Evolutionary conservation across 2,888 invertebrate genomes (phyloP).

Genomic region (Anagyrus pseudococci): DNA sequence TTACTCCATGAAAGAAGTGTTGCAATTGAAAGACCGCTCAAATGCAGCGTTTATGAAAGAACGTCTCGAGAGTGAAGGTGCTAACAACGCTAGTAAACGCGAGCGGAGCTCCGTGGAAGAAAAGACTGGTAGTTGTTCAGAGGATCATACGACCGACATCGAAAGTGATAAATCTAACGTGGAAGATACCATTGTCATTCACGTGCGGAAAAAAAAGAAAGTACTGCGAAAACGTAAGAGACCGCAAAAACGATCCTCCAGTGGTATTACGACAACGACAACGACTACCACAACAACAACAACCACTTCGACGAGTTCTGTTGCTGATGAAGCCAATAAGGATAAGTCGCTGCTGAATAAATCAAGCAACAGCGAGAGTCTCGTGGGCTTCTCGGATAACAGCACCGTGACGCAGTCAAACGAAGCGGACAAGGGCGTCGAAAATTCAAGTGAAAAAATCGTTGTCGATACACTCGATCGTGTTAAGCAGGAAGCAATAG

Average conservation of each 20-base stretch:
- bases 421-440: slow-evolving; percentile 16
- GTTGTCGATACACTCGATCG: slow-evolving; percentile 52
- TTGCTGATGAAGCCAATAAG: slow-evolving; percentile 34
- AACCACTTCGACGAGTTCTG: neutral
- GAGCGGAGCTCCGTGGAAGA: slow-evolving; percentile 22
- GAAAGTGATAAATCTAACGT: slow-evolving; percentile 64
- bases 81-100: neutral
- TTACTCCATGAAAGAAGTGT: slow-evolving; percentile 22
- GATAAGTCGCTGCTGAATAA: slow-evolving; percentile 36
- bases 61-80: slow-evolving; percentile 17
- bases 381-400: slow-evolving; percentile 14
- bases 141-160: slow-evolving; percentile 51
- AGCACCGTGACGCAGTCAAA: slow-evolving; percentile 8
- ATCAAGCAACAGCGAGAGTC: slow-evolving; percentile 20
- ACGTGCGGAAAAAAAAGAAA: slow-evolving; percentile 66
- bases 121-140: slow-evolving; percentile 31
- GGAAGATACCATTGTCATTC: slow-evolving; percentile 64
- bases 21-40: slow-evolving; percentile 12
- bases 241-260: slow-evolving; percentile 58
- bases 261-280: slow-evolving; percentile 33
- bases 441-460: slow-evolving; percentile 42
- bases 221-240: slow-evolving; percentile 61
- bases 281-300: slow-evolving; percentile 9
- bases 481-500: slow-evolving; percentile 54
- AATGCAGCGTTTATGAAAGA: slow-evolving; percentile 1